These are phyloP conservation scores for Cynopterus sphinx DNA, from an alignment of 2,797 vertebrate species.

Conservation along the genomic window DNA sequence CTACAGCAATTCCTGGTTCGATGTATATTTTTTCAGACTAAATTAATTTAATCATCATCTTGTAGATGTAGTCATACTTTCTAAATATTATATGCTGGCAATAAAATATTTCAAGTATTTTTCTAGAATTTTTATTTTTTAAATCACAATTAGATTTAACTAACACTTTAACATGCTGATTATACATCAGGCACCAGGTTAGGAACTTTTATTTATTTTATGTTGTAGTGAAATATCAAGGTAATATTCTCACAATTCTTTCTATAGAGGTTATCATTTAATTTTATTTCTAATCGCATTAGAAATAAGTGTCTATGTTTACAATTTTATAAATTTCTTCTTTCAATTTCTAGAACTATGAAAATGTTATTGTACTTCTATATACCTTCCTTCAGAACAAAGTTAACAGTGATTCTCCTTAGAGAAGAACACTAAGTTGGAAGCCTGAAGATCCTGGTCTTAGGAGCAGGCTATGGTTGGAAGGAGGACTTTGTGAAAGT, in stretches of 20 bases:
- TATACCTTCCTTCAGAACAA: background rate
- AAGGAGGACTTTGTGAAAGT: background rate
- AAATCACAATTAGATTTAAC: background rate
- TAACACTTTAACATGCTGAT: background rate
- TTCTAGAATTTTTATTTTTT: background rate
- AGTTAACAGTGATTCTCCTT: background rate
- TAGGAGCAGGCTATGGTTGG: background rate
- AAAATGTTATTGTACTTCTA: background rate
- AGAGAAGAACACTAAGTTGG: background rate
- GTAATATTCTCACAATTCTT: background rate
- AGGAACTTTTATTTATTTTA: background rate
- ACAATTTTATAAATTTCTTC: background rate
- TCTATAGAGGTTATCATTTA: background rate
- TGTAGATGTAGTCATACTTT: background rate
- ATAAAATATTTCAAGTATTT: background rate
- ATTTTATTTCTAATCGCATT: background rate
- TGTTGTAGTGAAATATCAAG: background rate
- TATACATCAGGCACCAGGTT: background rate
- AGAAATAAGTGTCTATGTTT: background rate
- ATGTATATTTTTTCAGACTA: background rate
- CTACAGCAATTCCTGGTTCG: background rate
- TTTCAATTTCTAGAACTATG: background rate
- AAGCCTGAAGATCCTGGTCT: background rate
- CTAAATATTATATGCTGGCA: background rate
- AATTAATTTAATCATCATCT: background rate